Percentiles rank a stretch among this genome's conserved stretches.
Evolutionary conservation across 2,113 vertebrate genomes (phyloP).

Genomic region (Todiramphus saurophagus): DNA sequence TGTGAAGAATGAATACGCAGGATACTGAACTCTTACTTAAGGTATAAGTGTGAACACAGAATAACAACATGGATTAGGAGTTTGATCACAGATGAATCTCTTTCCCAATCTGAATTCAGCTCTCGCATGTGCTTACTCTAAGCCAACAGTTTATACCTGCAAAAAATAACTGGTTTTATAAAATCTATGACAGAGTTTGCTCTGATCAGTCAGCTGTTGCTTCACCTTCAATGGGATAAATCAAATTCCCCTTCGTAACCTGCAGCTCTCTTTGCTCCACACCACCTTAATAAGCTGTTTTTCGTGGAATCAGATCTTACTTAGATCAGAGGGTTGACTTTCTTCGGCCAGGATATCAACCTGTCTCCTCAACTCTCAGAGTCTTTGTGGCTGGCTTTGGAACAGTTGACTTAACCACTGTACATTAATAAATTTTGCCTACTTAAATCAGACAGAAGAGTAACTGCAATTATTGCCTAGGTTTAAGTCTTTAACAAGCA

Average conservation of each 20-base stretch:
- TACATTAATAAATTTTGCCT: not conserved
- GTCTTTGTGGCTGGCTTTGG: not conserved
- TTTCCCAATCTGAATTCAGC: not conserved
- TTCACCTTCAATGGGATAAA: not conserved
- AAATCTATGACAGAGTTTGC: not conserved
- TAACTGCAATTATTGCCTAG: not conserved
- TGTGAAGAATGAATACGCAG: not conserved
- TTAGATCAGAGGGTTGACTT: not conserved
- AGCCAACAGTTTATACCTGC: not conserved
- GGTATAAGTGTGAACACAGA: not conserved
- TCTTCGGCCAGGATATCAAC: not conserved
- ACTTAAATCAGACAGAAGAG: not conserved
- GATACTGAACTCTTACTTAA: not conserved
- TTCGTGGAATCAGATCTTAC: not conserved
- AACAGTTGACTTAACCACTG: not conserved
- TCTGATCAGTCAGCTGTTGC: not conserved
- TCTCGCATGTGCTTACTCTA: not conserved
- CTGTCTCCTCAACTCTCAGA: not conserved
- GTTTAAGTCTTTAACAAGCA: constrained; percentile 18
- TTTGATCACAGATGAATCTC: not conserved
- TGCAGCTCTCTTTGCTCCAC: not conserved
- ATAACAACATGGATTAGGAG: not conserved
- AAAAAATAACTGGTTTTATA: not conserved
- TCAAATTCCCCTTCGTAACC: not conserved
- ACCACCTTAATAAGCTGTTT: not conserved